phyloP scores from a whole-genome alignment of 2,113 vertebrate genomes.

The Phalacrocorax carbo region DNA sequence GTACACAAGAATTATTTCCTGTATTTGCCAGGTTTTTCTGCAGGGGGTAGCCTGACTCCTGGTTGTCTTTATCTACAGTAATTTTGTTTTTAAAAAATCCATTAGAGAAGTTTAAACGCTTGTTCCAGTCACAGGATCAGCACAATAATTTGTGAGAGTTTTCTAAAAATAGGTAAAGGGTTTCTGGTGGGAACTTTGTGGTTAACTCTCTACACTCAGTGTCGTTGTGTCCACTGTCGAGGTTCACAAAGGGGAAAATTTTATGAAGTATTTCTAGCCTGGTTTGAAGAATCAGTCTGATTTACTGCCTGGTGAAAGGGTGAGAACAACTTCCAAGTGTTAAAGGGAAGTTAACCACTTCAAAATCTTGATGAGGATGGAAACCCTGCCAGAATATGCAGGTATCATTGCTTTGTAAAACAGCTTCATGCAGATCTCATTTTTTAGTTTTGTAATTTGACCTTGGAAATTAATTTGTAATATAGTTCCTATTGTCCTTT shows the following conservation, averaged over 20 bases:
- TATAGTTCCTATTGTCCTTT: background rate
- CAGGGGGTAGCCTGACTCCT: background rate
- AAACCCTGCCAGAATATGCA: background rate
- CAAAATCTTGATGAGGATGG: background rate
- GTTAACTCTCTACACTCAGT: background rate
- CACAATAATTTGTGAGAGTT: background rate
- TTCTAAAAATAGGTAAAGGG: background rate
- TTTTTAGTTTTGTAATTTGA: background rate
- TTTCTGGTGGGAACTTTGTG: background rate
- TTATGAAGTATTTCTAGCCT: background rate
- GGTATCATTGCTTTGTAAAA: background rate
- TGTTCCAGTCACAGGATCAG: background rate
- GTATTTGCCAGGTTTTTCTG: background rate
- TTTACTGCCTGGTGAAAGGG: background rate
- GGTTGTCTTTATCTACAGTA: background rate
- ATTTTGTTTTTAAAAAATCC: background rate
- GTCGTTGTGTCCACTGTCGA: background rate
- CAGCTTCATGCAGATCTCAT: background rate
- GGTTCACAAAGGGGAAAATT: background rate
- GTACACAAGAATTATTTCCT: fast-evolving
- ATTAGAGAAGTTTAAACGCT: background rate
- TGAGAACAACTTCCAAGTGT: background rate
- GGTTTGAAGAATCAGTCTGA: background rate
- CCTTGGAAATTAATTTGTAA: background rate
- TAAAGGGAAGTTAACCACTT: background rate